Evolutionary conservation across 1,140 invertebrate genomes (phyloP), one percentile per base, ranked within the genome.

Genomic region (Holcopasites calliopsidis): DNA sequence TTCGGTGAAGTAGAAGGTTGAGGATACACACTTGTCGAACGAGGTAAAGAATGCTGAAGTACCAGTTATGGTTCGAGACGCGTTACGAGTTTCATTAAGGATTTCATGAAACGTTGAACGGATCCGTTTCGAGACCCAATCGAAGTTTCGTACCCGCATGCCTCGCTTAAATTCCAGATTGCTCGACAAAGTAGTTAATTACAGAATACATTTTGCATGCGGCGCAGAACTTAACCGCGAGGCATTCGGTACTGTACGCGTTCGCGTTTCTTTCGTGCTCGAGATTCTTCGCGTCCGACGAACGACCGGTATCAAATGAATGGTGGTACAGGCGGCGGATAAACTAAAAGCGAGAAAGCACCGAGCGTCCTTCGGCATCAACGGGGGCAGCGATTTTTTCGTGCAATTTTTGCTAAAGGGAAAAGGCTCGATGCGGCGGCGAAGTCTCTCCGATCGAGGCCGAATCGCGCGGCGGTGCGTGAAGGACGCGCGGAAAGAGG

Each of bases 401-500:
- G n/a, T n/a, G n/a, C n/a, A n/a, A n/a, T n/a, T n/a, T n/a, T n/a
- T n/a, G n/a, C n/a, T n/a, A n/a, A n/a, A n/a, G n/a, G n/a, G n/a
- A n/a, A 18, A 16, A 2, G n/a, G 49, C 2, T 26, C 1, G 13
- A 3, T 11, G 16, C 62, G 35, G 18, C 42, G 33, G n/a, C 33
- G 21, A 23, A 31, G 1, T 33, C 18, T 50, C 6, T 28, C 10
- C 23, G 58, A 6, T 40, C 50, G 74, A 68, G 73, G 80, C 69
- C 57, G 49, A 74, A 80, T 80, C 57, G 62, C 73, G 80, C 61
- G 57, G 44, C 50, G 49, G 31, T 68, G 69, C 60, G 66, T 49
- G 79, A 80, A 82, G 79, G 80, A 82, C 73, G 66, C 28, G 38
- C 33, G 42, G 54, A 74, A 74, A 66, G 61, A 77, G 70, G 31